These are phyloP conservation scores for Graphium colonna DNA, from an alignment of 2,888 invertebrate species.

Conservation along the genomic window DNA sequence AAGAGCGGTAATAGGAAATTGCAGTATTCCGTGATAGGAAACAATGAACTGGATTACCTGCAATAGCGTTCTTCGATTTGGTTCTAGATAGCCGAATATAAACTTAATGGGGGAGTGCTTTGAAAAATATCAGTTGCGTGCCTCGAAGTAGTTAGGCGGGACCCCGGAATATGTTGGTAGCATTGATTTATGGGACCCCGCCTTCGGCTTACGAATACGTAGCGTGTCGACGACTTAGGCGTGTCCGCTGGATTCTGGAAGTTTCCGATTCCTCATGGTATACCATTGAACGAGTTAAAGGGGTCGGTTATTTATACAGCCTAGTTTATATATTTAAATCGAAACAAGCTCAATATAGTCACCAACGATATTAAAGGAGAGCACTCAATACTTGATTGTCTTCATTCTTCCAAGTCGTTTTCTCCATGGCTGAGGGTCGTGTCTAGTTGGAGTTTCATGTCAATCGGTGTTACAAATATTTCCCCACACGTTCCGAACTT, in stretches of 20 bases:
- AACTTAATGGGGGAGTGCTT: slow-evolving; percentile 38
- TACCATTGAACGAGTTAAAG: neutral
- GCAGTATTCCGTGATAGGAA: slow-evolving; percentile 7
- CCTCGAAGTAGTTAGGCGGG: slow-evolving; percentile 49
- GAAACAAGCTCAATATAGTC: no score
- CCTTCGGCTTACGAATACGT: slow-evolving; percentile 34
- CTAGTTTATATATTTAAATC: no score
- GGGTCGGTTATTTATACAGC: no score
- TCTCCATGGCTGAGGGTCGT: no score
- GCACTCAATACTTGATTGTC: no score
- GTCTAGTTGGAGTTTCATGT: no score
- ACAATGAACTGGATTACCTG: neutral
- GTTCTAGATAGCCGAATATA: neutral
- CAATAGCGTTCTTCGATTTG: neutral
- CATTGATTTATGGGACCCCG: slow-evolving; percentile 43
- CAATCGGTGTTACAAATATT: no score
- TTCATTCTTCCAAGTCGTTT: no score
- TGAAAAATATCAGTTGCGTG: slow-evolving; percentile 63
- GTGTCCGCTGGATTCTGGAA: slow-evolving; percentile 21
- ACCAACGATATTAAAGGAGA: no score
- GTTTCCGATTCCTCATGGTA: slow-evolving; percentile 12
- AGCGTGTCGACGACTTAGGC: slow-evolving; percentile 27
- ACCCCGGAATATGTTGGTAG: slow-evolving; percentile 38
- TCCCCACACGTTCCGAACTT: no score
- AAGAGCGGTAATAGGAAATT: neutral